These are phyloP conservation scores for Encarsia formosa DNA, from an alignment of 2,888 invertebrate genomes.

Conservation along the genomic window DNA sequence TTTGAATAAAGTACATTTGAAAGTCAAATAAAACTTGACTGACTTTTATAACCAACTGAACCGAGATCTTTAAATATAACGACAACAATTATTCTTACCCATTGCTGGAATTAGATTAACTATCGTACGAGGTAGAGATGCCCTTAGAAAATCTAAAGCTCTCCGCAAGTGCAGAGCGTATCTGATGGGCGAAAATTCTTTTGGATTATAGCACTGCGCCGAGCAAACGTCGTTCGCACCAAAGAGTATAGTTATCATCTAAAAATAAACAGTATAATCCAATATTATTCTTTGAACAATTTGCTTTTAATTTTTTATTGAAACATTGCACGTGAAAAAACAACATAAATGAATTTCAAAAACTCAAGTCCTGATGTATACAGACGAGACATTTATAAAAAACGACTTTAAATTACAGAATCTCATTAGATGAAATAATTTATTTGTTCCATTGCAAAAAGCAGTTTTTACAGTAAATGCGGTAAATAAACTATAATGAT, in stretches of 20 bases:
- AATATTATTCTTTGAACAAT: too few relatives aligned
- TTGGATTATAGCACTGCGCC: constrained; percentile 58
- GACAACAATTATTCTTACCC: constrained; percentile 52
- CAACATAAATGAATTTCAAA: too few relatives aligned
- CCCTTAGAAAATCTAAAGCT: constrained; percentile 65
- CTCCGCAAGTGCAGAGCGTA: constrained; percentile 61
- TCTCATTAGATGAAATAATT: too few relatives aligned
- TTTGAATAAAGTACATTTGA: constrained; percentile 8
- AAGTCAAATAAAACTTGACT: constrained; percentile 8
- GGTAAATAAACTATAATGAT: neutral
- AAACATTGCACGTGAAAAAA: too few relatives aligned
- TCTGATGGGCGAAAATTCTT: constrained; percentile 56
- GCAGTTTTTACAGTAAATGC: too few relatives aligned
- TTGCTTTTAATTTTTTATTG: too few relatives aligned
- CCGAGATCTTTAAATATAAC: neutral
- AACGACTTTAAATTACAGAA: too few relatives aligned
- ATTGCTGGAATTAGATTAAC: constrained; percentile 69
- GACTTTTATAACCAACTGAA: neutral
- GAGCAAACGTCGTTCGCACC: constrained; percentile 75
- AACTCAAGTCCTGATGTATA: too few relatives aligned
- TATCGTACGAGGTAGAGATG: constrained; percentile 64
- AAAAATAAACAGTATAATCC: constrained; percentile 25
- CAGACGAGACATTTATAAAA: too few relatives aligned
- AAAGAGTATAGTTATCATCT: constrained; percentile 66
- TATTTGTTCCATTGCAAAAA: too few relatives aligned